A percentile compares a stretch with the other conserved stretches of the same genome.
phyloP scores from a whole-genome alignment of 2,797 vertebrate species.

The Agapornis canus region DNA sequence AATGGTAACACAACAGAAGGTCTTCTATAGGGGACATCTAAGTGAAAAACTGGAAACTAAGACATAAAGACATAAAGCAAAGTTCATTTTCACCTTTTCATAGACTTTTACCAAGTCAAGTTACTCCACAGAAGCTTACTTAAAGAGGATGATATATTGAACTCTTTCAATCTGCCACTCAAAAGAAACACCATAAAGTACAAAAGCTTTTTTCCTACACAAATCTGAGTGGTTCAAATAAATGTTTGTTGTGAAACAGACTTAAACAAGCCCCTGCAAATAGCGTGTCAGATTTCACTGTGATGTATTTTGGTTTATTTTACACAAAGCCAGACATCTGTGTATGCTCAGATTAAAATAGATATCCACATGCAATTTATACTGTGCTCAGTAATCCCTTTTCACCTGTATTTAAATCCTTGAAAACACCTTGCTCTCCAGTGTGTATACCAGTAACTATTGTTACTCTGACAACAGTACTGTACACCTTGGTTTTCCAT shows the following conservation, averaged over 20 bases:
- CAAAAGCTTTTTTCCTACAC: neutral
- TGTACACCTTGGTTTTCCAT: neutral
- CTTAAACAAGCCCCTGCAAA: neutral
- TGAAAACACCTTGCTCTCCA: neutral
- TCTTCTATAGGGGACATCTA: neutral
- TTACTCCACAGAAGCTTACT: neutral
- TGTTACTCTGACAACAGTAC: neutral
- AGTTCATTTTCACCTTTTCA: neutral
- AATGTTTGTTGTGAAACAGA: neutral
- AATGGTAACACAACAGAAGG: neutral
- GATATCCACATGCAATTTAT: neutral
- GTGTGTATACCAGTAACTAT: neutral
- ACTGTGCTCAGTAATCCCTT: neutral
- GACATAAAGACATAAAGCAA: neutral
- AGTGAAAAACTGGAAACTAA: neutral
- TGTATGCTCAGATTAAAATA: neutral
- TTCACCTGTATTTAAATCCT: neutral
- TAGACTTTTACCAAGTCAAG: neutral
- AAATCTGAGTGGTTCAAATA: neutral
- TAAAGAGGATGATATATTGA: neutral
- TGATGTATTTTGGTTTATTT: neutral
- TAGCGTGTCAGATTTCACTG: neutral
- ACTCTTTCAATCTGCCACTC: neutral
- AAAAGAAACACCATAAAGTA: neutral
- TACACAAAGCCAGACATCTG: neutral